These are phyloP conservation scores for Phortica okadai DNA, from an alignment of 2,888 invertebrate genomes.

Conservation along the genomic window DNA sequence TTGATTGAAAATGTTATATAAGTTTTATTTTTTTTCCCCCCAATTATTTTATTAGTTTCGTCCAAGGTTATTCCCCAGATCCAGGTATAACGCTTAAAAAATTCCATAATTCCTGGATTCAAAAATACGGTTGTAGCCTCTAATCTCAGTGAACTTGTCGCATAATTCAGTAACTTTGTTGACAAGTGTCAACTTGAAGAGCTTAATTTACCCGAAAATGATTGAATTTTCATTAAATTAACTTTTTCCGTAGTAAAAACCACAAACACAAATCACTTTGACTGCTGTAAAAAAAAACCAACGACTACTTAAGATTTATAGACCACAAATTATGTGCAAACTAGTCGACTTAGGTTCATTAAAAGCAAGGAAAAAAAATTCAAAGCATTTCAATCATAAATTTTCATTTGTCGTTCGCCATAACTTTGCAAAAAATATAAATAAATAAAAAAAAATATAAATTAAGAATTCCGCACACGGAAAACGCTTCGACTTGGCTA, in stretches of 20 bases:
- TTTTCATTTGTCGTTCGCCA: constrained; percentile 3
- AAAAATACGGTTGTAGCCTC: too few relatives aligned
- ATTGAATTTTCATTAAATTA: too few relatives aligned
- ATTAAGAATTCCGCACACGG: neutral
- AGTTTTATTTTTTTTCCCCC: too few relatives aligned
- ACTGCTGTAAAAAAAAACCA: neutral
- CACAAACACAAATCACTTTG: neutral
- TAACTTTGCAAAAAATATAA: neutral
- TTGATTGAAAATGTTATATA: too few relatives aligned
- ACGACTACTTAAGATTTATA: neutral
- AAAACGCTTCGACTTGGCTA: neutral
- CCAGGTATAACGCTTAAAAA: too few relatives aligned
- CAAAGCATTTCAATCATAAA: constrained; percentile 7
- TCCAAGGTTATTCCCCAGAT: too few relatives aligned
- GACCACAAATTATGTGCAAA: neutral
- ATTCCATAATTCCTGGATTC: too few relatives aligned
- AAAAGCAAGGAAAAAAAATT: neutral
- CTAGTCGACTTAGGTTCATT: neutral
- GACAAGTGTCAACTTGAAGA: too few relatives aligned
- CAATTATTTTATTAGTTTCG: too few relatives aligned
- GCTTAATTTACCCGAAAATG: too few relatives aligned
- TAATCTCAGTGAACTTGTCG: too few relatives aligned
- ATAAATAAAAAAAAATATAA: neutral
- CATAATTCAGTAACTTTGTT: too few relatives aligned
- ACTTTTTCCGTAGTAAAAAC: neutral